Percentiles rank a stretch among this genome's conserved stretches.
These are phyloP conservation scores for Garra rufa DNA, from an alignment of 2,113 vertebrate genomes.

Conservation along the genomic window DNA sequence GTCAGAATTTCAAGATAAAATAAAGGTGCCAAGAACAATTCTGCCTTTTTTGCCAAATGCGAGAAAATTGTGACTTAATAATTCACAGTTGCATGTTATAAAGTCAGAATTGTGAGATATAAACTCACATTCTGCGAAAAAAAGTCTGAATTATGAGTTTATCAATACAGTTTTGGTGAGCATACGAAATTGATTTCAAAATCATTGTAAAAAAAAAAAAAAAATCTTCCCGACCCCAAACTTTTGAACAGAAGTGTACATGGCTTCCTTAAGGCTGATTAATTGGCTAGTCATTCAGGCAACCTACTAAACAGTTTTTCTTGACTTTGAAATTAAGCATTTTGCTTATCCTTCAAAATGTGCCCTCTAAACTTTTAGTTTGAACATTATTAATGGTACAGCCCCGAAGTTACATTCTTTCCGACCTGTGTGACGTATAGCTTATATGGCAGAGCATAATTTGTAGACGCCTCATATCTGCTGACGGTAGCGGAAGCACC, in stretches of 20 bases:
- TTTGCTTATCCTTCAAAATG: constrained; percentile 5
- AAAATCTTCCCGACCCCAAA: neutral
- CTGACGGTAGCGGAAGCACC: constrained; percentile 3
- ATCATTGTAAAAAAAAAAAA: too few relatives aligned
- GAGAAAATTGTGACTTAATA: too few relatives aligned
- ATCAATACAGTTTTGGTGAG: neutral
- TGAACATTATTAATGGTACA: constrained; percentile 12
- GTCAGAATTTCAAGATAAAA: too few relatives aligned
- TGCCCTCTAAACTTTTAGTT: constrained; percentile 8
- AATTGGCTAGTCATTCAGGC: neutral
- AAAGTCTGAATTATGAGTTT: too few relatives aligned
- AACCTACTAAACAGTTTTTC: neutral
- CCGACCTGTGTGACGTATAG: constrained; percentile 3
- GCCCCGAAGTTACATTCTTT: constrained; percentile 3
- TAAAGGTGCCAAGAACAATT: too few relatives aligned
- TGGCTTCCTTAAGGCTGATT: neutral
- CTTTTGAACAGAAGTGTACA: neutral
- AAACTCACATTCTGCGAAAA: too few relatives aligned
- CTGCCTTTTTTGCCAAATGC: too few relatives aligned
- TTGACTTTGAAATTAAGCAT: neutral
- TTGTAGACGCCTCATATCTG: constrained; percentile 7
- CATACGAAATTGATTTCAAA: neutral
- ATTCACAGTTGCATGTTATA: too few relatives aligned
- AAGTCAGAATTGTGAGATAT: too few relatives aligned
- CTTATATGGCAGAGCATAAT: constrained; percentile 9